phyloP scores from a whole-genome alignment of 2,113 vertebrate species.

The Miniopterus natalensis region DNA sequence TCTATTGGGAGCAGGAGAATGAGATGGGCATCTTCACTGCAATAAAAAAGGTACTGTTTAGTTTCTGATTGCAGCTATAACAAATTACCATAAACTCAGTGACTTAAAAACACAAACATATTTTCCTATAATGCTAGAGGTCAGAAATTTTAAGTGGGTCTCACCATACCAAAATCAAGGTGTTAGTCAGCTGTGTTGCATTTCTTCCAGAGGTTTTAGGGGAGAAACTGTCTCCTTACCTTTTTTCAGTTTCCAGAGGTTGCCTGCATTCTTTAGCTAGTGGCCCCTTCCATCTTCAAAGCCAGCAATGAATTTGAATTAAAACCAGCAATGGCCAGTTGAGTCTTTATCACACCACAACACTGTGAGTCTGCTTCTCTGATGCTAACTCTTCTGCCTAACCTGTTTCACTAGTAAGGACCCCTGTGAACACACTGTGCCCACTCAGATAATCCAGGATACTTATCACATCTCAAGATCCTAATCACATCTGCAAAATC shows the following conservation, averaged over 20 bases:
- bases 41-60: background rate
- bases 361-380: background rate
- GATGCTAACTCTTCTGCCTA: background rate
- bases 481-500: background rate
- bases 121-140: background rate
- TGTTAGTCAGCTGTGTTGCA: background rate
- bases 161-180: background rate
- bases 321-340: background rate
- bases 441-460: background rate
- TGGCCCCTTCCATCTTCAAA: background rate
- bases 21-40: background rate
- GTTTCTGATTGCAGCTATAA: background rate
- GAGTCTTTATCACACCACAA: background rate
- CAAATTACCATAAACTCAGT: background rate
- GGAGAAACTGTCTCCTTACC: background rate
- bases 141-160: background rate
- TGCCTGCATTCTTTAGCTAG: background rate
- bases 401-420: background rate
- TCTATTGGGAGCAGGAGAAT: background rate
- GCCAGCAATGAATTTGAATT: no score
- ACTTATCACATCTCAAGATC: background rate
- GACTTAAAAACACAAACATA: background rate
- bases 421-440: background rate
- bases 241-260: background rate
- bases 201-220: background rate